phyloP scores from a whole-genome alignment of 2,797 vertebrate species.

The Sebastes melanostomus region DNA sequence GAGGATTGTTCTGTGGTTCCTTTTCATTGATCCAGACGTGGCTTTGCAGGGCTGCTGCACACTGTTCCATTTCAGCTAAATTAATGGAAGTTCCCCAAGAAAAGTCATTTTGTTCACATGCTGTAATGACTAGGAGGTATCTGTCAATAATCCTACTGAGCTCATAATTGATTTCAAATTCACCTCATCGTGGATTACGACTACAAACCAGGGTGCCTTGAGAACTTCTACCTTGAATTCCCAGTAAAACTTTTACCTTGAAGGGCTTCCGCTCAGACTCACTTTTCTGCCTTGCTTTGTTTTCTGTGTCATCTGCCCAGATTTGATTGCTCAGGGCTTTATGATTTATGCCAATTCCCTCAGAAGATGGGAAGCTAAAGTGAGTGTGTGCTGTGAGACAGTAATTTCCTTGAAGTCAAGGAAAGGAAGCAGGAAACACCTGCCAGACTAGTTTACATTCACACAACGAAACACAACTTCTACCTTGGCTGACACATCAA shows the following conservation, averaged over 20 bases:
- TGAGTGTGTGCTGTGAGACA: neutral
- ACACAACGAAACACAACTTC: constrained; percentile 11
- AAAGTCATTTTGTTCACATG: constrained; percentile 53
- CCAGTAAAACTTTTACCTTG: neutral
- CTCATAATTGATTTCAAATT: constrained; percentile 57
- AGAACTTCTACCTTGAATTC: constrained; percentile 18
- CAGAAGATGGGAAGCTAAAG: constrained; percentile 12
- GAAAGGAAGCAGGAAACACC: constrained; percentile 13
- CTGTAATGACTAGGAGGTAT: constrained; percentile 42
- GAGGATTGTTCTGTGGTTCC: constrained; percentile 29
- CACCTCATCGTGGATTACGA: constrained; percentile 16
- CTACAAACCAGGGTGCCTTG: neutral
- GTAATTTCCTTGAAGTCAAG: constrained; percentile 45
- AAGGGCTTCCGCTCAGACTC: neutral
- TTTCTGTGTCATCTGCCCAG: constrained; percentile 31
- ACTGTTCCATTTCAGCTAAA: constrained; percentile 58
- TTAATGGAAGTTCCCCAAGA: constrained; percentile 50
- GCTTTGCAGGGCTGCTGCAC: constrained; percentile 24
- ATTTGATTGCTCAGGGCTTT: constrained; percentile 35
- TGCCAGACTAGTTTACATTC: constrained; percentile 42
- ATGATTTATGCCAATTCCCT: constrained; percentile 24
- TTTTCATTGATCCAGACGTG: constrained; percentile 38
- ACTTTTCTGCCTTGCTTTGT: constrained; percentile 5
- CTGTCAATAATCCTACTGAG: constrained; percentile 51
- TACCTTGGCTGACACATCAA: constrained; percentile 53